Percentiles rank a stretch among this genome's conserved stretches.
phyloP scores from a whole-genome alignment of 1,140 invertebrate species.

The Calephelis nemesis region DNA sequence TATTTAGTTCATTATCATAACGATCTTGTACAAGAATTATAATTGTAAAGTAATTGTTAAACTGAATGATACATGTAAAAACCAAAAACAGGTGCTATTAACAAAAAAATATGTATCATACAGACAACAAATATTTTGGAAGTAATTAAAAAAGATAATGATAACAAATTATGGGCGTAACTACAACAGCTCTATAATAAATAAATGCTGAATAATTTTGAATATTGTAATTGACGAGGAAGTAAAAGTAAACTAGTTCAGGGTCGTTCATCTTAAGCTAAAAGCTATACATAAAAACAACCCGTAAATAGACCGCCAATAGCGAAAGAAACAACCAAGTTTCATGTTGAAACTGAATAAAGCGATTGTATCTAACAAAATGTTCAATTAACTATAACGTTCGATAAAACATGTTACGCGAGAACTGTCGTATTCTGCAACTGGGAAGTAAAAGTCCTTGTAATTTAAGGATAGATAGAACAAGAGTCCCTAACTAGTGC shows the following conservation, averaged over 20 bases:
- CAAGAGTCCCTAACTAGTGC: conserved; percentile 33
- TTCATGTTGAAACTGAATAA: conserved; percentile 47
- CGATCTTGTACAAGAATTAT: too few relatives aligned
- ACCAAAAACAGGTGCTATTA: neutral
- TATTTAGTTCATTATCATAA: too few relatives aligned
- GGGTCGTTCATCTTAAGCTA: conserved; percentile 41
- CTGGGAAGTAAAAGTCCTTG: conserved; percentile 65
- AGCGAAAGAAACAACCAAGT: conserved; percentile 36
- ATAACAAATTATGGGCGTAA: conserved; percentile 3
- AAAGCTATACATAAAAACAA: conserved; percentile 41
- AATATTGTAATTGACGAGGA: conserved; percentile 44
- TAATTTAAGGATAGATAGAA: conserved; percentile 52
- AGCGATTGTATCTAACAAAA: conserved; percentile 50
- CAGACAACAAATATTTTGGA: neutral
- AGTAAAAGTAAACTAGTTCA: conserved; percentile 63
- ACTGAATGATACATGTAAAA: too few relatives aligned
- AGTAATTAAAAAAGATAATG: conserved; percentile 1
- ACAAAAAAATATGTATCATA: neutral
- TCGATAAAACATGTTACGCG: conserved; percentile 41
- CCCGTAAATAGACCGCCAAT: conserved; percentile 27
- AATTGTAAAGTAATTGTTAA: too few relatives aligned
- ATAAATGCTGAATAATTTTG: conserved; percentile 11
- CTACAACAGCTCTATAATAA: conserved; percentile 6
- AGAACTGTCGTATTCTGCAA: conserved; percentile 29
- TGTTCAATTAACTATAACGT: conserved; percentile 51